phyloP scores from a whole-genome alignment of 2,888 invertebrate species.

The Dendrolimus houi region DNA sequence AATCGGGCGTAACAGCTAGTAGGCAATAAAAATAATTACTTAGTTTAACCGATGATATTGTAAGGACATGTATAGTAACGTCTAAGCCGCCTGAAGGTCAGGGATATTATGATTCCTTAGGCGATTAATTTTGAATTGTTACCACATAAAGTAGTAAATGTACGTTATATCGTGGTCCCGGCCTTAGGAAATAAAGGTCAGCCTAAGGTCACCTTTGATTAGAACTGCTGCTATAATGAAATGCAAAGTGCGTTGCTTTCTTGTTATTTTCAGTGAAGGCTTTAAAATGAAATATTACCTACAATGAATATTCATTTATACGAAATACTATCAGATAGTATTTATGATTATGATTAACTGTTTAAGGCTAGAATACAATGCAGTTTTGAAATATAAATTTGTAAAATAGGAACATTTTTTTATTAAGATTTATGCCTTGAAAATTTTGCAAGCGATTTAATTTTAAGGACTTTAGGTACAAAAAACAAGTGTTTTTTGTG shows the following conservation, averaged over 20 bases:
- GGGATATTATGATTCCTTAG: neutral
- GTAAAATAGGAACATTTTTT: too few relatives aligned
- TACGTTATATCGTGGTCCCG: conserved; percentile 13
- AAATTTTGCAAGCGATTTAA: too few relatives aligned
- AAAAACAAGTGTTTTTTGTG: too few relatives aligned
- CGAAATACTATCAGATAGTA: neutral
- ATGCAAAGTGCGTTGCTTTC: conserved; percentile 13
- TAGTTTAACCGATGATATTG: too few relatives aligned
- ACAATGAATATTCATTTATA: neutral
- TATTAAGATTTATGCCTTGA: too few relatives aligned
- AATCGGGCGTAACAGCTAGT: too few relatives aligned
- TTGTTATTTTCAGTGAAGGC: neutral
- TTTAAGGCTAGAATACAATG: neutral
- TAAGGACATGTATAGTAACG: too few relatives aligned
- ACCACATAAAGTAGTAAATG: conserved; percentile 5
- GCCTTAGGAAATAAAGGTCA: conserved; percentile 44
- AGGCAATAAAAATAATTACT: too few relatives aligned
- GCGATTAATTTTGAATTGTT: neutral
- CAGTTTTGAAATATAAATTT: neutral
- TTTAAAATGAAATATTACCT: neutral
- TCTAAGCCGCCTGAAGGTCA: too few relatives aligned
- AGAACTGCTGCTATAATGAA: conserved; percentile 14
- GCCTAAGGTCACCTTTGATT: conserved; percentile 35
- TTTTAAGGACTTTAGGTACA: too few relatives aligned
- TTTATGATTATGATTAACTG: neutral